Percentiles rank a stretch among this genome's conserved stretches.
These are phyloP conservation scores for Apis dorsata DNA, from an alignment of 1,140 invertebrate species.

Conservation along the genomic window DNA sequence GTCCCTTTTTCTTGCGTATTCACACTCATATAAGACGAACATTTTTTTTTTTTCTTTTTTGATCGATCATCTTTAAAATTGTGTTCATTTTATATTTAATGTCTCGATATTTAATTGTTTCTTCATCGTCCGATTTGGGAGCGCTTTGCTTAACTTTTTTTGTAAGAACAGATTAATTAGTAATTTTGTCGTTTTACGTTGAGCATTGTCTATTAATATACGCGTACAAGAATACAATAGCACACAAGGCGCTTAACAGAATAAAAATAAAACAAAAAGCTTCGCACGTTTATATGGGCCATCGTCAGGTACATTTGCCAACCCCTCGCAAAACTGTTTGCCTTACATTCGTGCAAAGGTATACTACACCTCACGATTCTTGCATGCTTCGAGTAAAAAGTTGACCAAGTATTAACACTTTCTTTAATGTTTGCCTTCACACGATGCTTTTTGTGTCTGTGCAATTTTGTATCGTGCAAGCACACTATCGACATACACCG, in stretches of 20 bases:
- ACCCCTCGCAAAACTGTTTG: constrained; percentile 46
- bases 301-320: constrained; percentile 74
- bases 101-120: neutral
- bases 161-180: constrained; percentile 14
- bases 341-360: constrained; percentile 49
- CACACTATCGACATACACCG: constrained; percentile 22
- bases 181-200: constrained; percentile 16
- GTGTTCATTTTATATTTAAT: neutral
- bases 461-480: constrained; percentile 29
- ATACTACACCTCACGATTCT: constrained; percentile 51
- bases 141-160: constrained; percentile 30
- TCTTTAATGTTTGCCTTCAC: constrained; percentile 10
- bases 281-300: constrained; percentile 72
- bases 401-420: constrained; percentile 1
- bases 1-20: neutral
- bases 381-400: constrained; percentile 38
- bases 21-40: neutral
- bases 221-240: constrained; percentile 41
- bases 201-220: constrained; percentile 44
- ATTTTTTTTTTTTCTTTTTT: neutral
- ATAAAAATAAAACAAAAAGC: constrained; percentile 49
- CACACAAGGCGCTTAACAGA: constrained; percentile 45
- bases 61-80: neutral
- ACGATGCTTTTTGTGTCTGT: constrained; percentile 25
- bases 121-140: constrained; percentile 17